Percentiles rank a stretch among this genome's conserved stretches.
Evolutionary conservation across 2,888 invertebrate species (phyloP).

Genomic region (Drosophila diplacantha): DNA sequence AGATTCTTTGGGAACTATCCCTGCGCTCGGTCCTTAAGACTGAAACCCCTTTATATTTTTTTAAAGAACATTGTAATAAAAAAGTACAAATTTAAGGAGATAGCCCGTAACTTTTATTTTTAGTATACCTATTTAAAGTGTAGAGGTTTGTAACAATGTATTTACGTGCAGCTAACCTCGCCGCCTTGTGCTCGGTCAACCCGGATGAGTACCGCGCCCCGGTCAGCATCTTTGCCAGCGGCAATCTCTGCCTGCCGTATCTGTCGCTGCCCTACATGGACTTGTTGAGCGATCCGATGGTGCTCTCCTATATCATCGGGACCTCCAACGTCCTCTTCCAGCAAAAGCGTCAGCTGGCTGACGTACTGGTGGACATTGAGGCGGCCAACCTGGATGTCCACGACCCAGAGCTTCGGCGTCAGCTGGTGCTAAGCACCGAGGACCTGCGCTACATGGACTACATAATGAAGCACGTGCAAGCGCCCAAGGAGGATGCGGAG

Average conservation of each 20-base stretch:
- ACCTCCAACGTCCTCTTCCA: slow-evolving; percentile 99
- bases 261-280: slow-evolving; percentile 96
- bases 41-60: too few relatives aligned
- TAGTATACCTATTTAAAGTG: background rate
- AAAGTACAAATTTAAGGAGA: background rate
- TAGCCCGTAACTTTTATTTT: background rate
- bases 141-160: background rate
- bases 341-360: slow-evolving; percentile 94
- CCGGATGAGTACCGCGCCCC: slow-evolving; percentile 89
- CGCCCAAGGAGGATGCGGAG: slow-evolving; percentile 85
- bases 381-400: slow-evolving; percentile 89
- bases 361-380: slow-evolving; percentile 93
- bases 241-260: slow-evolving; percentile 96
- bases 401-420: slow-evolving; percentile 88
- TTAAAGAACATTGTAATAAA: too few relatives aligned
- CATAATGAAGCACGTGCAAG: slow-evolving; percentile 87
- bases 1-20: background rate
- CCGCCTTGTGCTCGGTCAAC: slow-evolving; percentile 72
- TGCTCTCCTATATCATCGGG: slow-evolving; percentile 92
- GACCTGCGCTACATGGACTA: slow-evolving; percentile 97
- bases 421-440: slow-evolving; percentile 93
- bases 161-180: slow-evolving; percentile 65
- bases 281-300: slow-evolving; percentile 90
- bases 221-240: slow-evolving; percentile 90
- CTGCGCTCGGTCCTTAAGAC: background rate